A percentile compares a stretch with the other conserved stretches of the same genome.
Conservation (phyloP, 1,140 invertebrate species). For the Melanaphis sacchari region DNA sequence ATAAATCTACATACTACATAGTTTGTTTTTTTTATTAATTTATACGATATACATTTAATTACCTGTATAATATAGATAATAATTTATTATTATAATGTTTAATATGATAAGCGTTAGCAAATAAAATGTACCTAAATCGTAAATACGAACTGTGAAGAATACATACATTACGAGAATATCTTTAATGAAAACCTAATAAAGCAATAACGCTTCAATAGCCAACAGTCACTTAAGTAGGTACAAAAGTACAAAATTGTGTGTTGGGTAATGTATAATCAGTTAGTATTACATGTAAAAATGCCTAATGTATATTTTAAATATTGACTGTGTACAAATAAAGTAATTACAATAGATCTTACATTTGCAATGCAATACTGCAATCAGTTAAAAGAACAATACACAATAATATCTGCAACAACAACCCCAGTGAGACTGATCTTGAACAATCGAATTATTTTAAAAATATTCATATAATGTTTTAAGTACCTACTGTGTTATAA, state of each 20-base stretch:
- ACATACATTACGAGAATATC: not conserved
- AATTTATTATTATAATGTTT: not conserved
- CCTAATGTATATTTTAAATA: not conserved
- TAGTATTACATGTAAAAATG: not conserved
- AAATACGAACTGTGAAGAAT: not conserved
- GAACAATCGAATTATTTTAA: not conserved
- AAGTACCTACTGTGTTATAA: not conserved
- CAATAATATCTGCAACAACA: conserved; percentile 6
- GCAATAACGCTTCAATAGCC: not conserved
- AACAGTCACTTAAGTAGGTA: not conserved
- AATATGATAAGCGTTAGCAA: not conserved
- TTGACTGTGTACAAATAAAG: not conserved
- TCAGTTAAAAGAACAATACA: not conserved
- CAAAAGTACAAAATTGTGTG: not conserved
- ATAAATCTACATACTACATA: not conserved
- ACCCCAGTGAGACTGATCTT: not conserved
- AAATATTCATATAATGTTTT: not conserved
- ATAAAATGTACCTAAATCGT: not conserved
- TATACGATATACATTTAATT: not conserved
- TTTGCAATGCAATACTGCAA: not conserved
- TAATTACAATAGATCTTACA: not conserved
- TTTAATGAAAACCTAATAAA: not conserved
- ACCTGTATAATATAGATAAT: not conserved
- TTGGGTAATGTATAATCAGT: not conserved
- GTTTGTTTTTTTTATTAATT: not conserved